Evolutionary conservation across 2,113 vertebrate species (phyloP).

Genomic region (Pyxicephalus adspersus): DNA sequence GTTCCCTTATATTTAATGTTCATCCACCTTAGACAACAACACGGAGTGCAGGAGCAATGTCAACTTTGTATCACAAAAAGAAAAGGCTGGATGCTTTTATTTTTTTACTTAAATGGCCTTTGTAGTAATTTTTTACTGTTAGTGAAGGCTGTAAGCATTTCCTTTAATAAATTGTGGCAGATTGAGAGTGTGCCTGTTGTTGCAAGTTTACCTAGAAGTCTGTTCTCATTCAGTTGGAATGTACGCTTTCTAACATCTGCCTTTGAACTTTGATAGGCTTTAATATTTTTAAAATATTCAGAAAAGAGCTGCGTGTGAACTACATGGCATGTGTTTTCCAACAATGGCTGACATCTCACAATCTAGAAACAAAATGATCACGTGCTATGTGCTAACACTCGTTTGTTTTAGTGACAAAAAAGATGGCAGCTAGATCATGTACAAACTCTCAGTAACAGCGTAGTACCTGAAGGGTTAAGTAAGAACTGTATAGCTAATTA

Average conservation of each 20-base stretch:
- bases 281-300: not conserved
- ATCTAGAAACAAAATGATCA: slow-evolving; percentile 4
- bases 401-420: not conserved
- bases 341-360: not conserved
- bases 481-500: no score
- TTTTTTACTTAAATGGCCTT: no score
- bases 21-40: no score
- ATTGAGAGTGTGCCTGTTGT: not conserved
- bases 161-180: not conserved
- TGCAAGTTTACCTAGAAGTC: not conserved
- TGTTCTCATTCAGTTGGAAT: slow-evolving; percentile 38
- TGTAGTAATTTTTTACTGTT: no score
- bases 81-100: no score
- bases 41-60: no score
- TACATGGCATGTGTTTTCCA: slow-evolving; percentile 23
- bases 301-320: not conserved
- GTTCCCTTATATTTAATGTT: no score
- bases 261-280: slow-evolving; percentile 26
- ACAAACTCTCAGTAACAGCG: no score
- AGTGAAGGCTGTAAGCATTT: not conserved
- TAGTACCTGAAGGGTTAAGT: no score
- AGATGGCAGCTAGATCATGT: not conserved
- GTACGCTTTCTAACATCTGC: not conserved
- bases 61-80: no score
- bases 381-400: not conserved